A percentile compares a stretch with the other conserved stretches of the same genome.
Evolutionary conservation across 2,113 vertebrate genomes (phyloP).

Genomic region (Trochalopteron elliotii): DNA sequence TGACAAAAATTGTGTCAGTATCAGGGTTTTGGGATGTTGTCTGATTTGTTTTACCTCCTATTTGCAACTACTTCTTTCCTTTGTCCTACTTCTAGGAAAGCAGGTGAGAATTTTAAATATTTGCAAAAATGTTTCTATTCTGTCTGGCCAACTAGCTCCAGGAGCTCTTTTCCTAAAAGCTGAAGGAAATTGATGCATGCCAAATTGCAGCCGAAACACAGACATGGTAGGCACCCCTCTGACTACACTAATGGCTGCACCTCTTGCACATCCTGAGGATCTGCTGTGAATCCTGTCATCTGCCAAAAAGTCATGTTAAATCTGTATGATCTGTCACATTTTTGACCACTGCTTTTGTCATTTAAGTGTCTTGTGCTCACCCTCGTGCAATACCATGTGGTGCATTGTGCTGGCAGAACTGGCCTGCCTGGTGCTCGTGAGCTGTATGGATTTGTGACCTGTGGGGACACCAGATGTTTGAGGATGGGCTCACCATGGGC

Average conservation of each 20-base stretch:
- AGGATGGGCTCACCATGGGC: background rate
- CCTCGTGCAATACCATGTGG: fast-evolving
- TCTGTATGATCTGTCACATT: background rate
- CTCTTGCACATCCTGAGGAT: background rate
- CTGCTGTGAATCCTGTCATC: background rate
- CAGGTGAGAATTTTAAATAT: background rate
- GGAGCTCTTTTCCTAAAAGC: background rate
- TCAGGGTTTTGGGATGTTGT: background rate
- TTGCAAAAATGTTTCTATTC: background rate
- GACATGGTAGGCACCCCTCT: fast-evolving
- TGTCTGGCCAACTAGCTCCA: background rate
- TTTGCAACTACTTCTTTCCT: background rate
- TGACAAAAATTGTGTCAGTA: background rate
- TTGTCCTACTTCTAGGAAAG: background rate
- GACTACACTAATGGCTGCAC: background rate
- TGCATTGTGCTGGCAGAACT: background rate
- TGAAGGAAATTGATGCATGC: background rate
- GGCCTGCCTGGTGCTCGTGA: background rate
- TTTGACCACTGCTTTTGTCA: background rate
- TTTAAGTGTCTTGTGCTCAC: background rate
- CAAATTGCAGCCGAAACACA: background rate
- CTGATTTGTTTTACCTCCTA: background rate
- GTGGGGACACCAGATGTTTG: no score
- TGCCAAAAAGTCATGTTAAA: background rate
- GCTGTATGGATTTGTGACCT: background rate